Conservation (phyloP, 1,140 invertebrate genomes). For the Atta colombica region DNA sequence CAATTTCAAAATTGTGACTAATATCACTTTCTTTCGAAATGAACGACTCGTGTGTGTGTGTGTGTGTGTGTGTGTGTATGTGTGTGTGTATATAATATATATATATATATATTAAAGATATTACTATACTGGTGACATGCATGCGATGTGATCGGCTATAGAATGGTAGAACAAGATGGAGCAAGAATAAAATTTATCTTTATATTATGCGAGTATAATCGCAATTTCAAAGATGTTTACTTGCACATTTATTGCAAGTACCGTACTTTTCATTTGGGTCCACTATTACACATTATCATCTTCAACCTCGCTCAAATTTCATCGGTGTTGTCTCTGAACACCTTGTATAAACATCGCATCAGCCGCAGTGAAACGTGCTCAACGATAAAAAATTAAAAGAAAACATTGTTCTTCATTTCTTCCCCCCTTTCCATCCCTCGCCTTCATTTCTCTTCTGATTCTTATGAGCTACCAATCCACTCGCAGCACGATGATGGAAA, state of each 20-base stretch:
- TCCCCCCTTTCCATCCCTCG: not conserved
- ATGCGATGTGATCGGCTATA: slow-evolving; percentile 39
- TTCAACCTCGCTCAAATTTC: slow-evolving; percentile 14
- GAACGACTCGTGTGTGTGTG: not conserved
- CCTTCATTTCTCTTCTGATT: slow-evolving; percentile 18
- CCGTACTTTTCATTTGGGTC: not conserved
- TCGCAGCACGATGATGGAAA: slow-evolving; percentile 66
- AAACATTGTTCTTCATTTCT: slow-evolving; percentile 61
- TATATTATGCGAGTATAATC: slow-evolving; percentile 3
- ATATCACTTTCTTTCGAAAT: slow-evolving; percentile 44
- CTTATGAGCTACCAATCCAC: slow-evolving; percentile 32
- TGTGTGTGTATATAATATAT: too few species aligned
- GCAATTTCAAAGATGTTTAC: slow-evolving; percentile 32
- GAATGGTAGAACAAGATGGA: slow-evolving; percentile 69
- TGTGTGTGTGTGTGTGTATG: too few species aligned
- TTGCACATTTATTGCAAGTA: slow-evolving; percentile 18
- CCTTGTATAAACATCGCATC: slow-evolving; percentile 49
- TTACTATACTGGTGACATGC: slow-evolving; percentile 67
- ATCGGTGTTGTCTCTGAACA: slow-evolving; percentile 38
- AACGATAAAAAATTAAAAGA: slow-evolving; percentile 60
- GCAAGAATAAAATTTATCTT: slow-evolving; percentile 71
- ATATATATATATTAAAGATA: slow-evolving; percentile 24
- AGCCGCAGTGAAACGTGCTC: slow-evolving; percentile 17
- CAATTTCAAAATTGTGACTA: slow-evolving; percentile 17
- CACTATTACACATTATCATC: slow-evolving; percentile 29